Evolutionary conservation across 2,888 invertebrate species (phyloP).

Genomic region (Hedychridium roseum): DNA sequence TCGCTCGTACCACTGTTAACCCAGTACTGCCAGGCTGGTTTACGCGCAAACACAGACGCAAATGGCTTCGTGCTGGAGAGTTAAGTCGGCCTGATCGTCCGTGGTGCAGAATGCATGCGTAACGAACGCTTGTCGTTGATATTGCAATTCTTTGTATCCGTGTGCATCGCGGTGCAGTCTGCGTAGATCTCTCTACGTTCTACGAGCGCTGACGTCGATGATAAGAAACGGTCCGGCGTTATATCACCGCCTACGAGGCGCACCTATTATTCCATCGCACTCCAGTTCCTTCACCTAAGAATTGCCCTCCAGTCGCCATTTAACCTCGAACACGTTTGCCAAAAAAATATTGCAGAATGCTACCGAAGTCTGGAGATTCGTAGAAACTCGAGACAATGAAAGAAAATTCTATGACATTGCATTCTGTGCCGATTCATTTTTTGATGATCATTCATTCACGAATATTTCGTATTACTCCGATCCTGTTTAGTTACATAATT

Average conservation of each 20-base stretch:
- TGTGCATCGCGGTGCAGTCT: no score
- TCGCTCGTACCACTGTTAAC: not conserved
- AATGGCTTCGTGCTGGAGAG: not conserved
- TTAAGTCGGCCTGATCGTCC: slow-evolving; percentile 22
- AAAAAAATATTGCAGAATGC: no score
- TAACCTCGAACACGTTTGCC: no score
- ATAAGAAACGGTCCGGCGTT: slow-evolving; percentile 34
- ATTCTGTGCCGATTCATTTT: no score
- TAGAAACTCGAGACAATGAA: no score
- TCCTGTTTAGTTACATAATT: no score
- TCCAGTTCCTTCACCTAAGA: slow-evolving; percentile 35
- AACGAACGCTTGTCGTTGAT: slow-evolving; percentile 25
- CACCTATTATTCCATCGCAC: slow-evolving; percentile 23
- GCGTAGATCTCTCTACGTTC: no score
- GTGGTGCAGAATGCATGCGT: slow-evolving; percentile 32
- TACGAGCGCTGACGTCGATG: slow-evolving; percentile 9
- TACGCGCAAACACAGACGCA: not conserved
- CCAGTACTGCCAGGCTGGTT: not conserved
- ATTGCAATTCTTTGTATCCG: not conserved
- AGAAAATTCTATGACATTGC: no score
- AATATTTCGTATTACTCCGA: no score
- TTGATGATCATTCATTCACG: no score
- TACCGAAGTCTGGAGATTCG: no score
- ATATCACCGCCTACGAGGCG: slow-evolving; percentile 35
- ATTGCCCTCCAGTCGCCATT: no score